These are phyloP conservation scores for Venturia canescens DNA, from an alignment of 1,140 invertebrate genomes.

Conservation along the genomic window DNA sequence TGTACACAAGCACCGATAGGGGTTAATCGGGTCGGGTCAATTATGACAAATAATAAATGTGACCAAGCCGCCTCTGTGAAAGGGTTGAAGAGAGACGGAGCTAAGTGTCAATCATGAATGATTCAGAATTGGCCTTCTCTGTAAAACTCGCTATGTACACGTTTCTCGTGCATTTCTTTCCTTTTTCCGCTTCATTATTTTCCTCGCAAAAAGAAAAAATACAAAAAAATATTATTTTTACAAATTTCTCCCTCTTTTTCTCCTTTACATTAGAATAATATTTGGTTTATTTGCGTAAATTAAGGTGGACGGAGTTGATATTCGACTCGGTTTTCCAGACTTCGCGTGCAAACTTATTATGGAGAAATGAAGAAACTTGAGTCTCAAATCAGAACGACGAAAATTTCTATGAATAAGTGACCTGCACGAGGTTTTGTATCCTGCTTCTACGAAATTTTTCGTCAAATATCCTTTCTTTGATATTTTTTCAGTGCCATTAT, in stretches of 20 bases:
- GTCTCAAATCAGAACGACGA: not conserved
- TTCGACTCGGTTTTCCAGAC: not conserved
- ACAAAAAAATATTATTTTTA: not conserved
- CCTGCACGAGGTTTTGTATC: too few relatives aligned
- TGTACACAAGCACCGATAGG: constrained; percentile 3
- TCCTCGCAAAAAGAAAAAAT: not conserved
- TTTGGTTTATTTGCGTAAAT: not conserved
- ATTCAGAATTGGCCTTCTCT: not conserved
- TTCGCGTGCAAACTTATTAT: too few relatives aligned
- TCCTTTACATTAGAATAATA: not conserved
- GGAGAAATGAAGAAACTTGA: too few relatives aligned
- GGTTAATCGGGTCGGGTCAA: constrained; percentile 36
- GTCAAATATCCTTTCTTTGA: too few relatives aligned
- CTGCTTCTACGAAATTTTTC: too few relatives aligned
- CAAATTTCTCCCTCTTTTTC: not conserved
- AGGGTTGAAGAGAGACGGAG: not conserved
- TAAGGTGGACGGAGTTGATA: constrained; percentile 2
- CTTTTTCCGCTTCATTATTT: too few relatives aligned
- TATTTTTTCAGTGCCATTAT: too few relatives aligned
- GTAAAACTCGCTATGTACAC: not conserved
- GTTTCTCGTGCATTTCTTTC: too few relatives aligned
- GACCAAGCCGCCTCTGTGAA: not conserved
- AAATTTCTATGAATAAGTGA: not conserved
- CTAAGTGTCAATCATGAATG: constrained; percentile 8
- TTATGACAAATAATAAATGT: constrained; percentile 37